Conservation (phyloP, 2,888 invertebrate genomes). For the Epistrophella euchroma region DNA sequence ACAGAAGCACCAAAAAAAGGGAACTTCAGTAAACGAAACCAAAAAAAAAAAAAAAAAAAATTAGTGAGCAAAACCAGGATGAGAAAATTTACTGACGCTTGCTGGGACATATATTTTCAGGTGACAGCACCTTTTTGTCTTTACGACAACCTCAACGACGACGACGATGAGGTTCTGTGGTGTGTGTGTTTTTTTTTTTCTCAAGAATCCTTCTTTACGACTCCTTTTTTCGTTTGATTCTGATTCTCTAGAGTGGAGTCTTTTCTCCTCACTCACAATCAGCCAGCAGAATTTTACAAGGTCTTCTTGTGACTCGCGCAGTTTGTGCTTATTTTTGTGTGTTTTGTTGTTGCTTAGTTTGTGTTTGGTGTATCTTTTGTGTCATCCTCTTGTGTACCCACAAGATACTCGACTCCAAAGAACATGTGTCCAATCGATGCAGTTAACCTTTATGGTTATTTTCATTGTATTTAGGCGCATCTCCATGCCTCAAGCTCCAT, state of each 20-base stretch:
- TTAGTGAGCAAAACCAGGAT: slow-evolving; percentile 24
- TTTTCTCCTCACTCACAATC: slow-evolving; percentile 9
- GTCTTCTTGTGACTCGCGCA: slow-evolving; percentile 42
- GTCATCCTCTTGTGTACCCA: slow-evolving; percentile 54
- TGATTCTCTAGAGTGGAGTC: neutral
- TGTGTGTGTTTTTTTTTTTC: slow-evolving; percentile 30
- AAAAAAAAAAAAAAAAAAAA: slow-evolving; percentile 13
- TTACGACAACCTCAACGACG: slow-evolving; percentile 49
- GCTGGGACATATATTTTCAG: slow-evolving; percentile 77
- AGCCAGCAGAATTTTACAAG: slow-evolving; percentile 28
- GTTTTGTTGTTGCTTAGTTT: slow-evolving; percentile 7
- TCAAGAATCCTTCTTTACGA: slow-evolving; percentile 71
- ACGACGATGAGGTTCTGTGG: slow-evolving; percentile 20
- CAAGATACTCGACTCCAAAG: slow-evolving; percentile 45
- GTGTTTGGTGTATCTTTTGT: slow-evolving; percentile 39
- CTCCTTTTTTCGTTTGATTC: slow-evolving; percentile 49
- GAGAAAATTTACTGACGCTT: slow-evolving; percentile 78
- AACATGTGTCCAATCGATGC: slow-evolving; percentile 71
- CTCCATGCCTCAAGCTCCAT: slow-evolving; percentile 24
- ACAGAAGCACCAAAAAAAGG: slow-evolving; percentile 41
- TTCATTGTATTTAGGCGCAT: slow-evolving; percentile 75
- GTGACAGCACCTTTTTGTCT: slow-evolving; percentile 78
- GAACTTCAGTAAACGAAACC: slow-evolving; percentile 4
- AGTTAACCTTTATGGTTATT: slow-evolving; percentile 75
- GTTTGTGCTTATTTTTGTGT: slow-evolving; percentile 52